A percentile compares a stretch with the other conserved stretches of the same genome.
Conservation (phyloP, 2,888 invertebrate species). For the Sarcophaga subvicina region DNA sequence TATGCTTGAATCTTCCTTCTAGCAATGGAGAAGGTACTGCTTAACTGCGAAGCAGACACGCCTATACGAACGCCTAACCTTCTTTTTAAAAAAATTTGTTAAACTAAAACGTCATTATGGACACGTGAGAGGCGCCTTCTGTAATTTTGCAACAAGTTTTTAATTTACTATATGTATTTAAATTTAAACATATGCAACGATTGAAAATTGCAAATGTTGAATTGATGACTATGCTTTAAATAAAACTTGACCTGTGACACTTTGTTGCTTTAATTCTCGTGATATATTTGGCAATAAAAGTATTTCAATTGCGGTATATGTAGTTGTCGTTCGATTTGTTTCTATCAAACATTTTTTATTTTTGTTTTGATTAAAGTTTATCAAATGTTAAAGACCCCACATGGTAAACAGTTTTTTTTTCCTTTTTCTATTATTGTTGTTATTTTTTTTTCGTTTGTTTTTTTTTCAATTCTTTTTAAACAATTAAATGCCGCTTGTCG, state of each 20-base stretch:
- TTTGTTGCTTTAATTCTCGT: slow-evolving; percentile 26
- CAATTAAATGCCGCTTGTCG: neutral
- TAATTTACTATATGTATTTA: neutral
- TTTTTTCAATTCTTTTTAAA: slow-evolving; percentile 11
- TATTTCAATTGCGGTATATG: neutral
- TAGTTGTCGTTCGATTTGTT: neutral
- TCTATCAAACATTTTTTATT: slow-evolving; percentile 34
- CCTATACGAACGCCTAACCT: too few species aligned
- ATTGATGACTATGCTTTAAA: slow-evolving; percentile 6
- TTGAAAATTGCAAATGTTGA: slow-evolving; percentile 13
- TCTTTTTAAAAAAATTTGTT: too few species aligned
- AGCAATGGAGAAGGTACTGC: too few species aligned
- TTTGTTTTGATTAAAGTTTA: slow-evolving; percentile 11
- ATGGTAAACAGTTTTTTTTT: neutral
- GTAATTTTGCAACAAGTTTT: too few species aligned
- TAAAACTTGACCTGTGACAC: slow-evolving; percentile 21
- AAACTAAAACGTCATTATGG: too few species aligned
- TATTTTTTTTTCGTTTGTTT: neutral
- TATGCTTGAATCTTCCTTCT: too few species aligned
- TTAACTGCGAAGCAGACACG: too few species aligned
- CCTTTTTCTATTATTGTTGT: neutral
- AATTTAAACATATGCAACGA: neutral
- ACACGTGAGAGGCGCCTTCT: too few species aligned
- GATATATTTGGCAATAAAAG: slow-evolving; percentile 36
- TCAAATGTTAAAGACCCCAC: slow-evolving; percentile 48